Conservation (phyloP, 30 jellyfish, hydroid and myxozoan species). For the Pelagia noctiluca region DNA sequence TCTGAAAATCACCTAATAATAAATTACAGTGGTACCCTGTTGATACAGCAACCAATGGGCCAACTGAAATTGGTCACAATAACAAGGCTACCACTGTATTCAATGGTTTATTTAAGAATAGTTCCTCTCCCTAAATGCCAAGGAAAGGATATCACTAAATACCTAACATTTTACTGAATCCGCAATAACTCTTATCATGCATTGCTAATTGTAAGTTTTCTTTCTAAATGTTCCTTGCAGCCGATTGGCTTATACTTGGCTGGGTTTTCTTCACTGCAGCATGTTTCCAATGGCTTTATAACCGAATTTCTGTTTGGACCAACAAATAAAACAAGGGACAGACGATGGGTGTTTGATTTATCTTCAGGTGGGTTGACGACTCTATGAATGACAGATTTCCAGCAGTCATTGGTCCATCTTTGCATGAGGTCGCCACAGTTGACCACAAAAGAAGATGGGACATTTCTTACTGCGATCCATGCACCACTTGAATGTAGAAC, state of each 20-base stretch:
- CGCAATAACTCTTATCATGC: not conserved
- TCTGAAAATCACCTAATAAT: too few species aligned
- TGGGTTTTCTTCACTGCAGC: constrained; percentile 36
- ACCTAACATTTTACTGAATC: too few species aligned
- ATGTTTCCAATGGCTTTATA: constrained; percentile 48
- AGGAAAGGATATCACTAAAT: too few species aligned
- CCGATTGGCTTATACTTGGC: constrained; percentile 59
- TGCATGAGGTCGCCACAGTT: constrained; percentile 68
- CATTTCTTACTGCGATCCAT: constrained; percentile 55
- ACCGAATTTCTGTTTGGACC: constrained; percentile 70
- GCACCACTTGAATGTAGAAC: constrained; percentile 46
- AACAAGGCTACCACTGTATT: too few species aligned
- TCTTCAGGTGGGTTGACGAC: constrained; percentile 69
- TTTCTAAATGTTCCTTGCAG: constrained; percentile 57
- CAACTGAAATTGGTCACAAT: too few species aligned
- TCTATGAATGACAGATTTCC: constrained; percentile 75
- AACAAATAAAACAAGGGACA: constrained; percentile 62
- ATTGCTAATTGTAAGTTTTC: constrained; percentile 57
- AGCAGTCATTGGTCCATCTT: constrained; percentile 77
- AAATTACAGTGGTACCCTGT: too few species aligned
- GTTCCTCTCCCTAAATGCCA: too few species aligned
- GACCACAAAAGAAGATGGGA: constrained; percentile 53
- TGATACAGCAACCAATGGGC: too few species aligned
- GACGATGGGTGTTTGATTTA: constrained; percentile 44
- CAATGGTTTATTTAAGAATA: too few species aligned